phyloP scores from a whole-genome alignment of 35 echinoderm and acorn worm genomes.

The Apostichopus japonicus region DNA sequence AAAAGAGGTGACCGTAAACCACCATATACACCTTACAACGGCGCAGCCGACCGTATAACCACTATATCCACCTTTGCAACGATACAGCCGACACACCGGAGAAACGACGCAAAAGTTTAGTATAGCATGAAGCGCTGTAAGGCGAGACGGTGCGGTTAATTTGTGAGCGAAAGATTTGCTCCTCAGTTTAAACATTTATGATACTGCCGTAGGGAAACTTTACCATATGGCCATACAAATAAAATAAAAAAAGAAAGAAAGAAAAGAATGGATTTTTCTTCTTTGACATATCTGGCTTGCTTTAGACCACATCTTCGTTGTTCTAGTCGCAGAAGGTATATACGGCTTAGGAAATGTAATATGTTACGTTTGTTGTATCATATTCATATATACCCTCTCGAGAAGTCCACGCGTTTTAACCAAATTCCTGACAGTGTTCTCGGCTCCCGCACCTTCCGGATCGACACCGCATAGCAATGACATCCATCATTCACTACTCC shows the following conservation, averaged over 20 bases:
- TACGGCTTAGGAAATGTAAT: conserved; percentile 8
- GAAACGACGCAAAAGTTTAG: neutral
- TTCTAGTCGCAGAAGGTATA: neutral
- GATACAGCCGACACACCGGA: neutral
- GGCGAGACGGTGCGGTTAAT: neutral
- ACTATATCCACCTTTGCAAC: no score
- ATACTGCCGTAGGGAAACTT: conserved; percentile 17
- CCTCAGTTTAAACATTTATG: conserved; percentile 4
- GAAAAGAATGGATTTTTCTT: neutral
- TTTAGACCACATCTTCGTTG: neutral
- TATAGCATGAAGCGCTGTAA: neutral
- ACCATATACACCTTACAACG: no score
- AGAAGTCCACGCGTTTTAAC: no score
- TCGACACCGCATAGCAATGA: neutral
- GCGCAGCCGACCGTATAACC: no score
- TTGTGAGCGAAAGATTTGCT: conserved; percentile 3
- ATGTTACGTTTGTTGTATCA: neutral
- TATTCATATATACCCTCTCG: no score
- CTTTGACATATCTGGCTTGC: neutral
- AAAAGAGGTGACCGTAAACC: no score
- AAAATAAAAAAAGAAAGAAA: no score
- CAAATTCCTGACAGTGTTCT: no score
- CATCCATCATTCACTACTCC: conserved; percentile 21
- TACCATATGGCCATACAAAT: neutral
- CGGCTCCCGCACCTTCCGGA: neutral